phyloP scores from a whole-genome alignment of 2,888 invertebrate genomes.

The Polymixis lichenea region DNA sequence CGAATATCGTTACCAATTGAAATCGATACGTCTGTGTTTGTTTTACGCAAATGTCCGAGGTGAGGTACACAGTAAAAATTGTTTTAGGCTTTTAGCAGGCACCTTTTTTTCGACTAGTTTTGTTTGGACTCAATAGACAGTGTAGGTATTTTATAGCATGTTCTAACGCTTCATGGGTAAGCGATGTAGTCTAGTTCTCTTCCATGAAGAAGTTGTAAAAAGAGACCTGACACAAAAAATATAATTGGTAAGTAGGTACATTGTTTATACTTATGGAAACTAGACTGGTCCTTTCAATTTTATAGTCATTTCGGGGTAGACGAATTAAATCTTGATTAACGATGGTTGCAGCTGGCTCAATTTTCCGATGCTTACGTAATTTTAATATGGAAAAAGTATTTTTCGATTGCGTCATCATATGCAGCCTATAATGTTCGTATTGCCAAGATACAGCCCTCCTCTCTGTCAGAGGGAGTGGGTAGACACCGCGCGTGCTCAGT shows the following conservation, averaged over 20 bases:
- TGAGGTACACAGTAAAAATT: constrained; percentile 21
- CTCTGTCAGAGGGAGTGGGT: no score
- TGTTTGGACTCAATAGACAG: background rate
- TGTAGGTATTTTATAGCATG: background rate
- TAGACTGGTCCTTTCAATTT: background rate
- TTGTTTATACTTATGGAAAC: background rate
- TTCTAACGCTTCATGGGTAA: background rate
- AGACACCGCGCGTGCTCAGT: no score
- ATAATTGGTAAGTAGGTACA: background rate
- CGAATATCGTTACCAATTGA: constrained; percentile 35
- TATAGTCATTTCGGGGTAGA: background rate
- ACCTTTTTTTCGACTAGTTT: constrained; percentile 23
- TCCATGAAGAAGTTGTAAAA: background rate
- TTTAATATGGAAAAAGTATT: background rate
- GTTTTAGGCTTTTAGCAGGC: background rate
- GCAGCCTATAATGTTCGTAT: no score
- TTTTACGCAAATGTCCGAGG: constrained; percentile 37
- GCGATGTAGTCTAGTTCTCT: background rate
- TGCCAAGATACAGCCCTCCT: no score
- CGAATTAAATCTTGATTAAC: background rate
- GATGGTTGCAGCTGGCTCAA: background rate
- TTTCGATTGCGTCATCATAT: background rate
- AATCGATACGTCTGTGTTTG: constrained; percentile 62
- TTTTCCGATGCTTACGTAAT: constrained; percentile 1
- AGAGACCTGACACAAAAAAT: background rate